Evolutionary conservation across 2,797 vertebrate species (phyloP).

Genomic region (Crocodylus rhombifer): DNA sequence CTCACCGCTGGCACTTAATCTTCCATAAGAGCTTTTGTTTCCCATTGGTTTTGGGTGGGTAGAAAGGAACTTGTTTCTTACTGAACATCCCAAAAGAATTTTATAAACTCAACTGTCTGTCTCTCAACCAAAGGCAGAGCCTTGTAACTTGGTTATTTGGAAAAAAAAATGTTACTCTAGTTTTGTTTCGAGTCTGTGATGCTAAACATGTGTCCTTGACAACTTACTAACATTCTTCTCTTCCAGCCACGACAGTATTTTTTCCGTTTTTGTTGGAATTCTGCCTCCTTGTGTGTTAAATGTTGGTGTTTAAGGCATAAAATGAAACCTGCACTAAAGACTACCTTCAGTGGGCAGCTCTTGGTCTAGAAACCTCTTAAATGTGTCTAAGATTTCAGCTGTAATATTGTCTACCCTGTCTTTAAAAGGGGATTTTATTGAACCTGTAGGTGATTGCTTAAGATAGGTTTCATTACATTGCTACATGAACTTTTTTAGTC

Average conservation of each 20-base stretch:
- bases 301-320: not conserved
- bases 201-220: not conserved
- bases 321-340: not conserved
- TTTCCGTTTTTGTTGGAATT: not conserved
- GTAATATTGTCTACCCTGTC: not conserved
- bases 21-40: not conserved
- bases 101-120: not conserved
- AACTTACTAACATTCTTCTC: not conserved
- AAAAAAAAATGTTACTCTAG: not conserved
- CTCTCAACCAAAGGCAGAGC: not conserved
- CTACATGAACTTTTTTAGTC: not conserved
- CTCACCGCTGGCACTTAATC: not conserved
- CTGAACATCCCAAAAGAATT: not conserved
- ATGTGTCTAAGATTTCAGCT: not conserved
- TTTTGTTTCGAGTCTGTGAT: not conserved
- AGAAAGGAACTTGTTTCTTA: not conserved
- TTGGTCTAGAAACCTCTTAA: not conserved
- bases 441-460: not conserved
- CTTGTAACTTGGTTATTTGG: not conserved
- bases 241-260: not conserved
- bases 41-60: not conserved
- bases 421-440: not conserved
- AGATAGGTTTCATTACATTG: not conserved
- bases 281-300: not conserved
- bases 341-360: not conserved